A percentile compares a stretch with the other conserved stretches of the same genome.
These are phyloP conservation scores for Aplodontia rufa DNA, from an alignment of 2,113 vertebrate species.

Conservation along the genomic window DNA sequence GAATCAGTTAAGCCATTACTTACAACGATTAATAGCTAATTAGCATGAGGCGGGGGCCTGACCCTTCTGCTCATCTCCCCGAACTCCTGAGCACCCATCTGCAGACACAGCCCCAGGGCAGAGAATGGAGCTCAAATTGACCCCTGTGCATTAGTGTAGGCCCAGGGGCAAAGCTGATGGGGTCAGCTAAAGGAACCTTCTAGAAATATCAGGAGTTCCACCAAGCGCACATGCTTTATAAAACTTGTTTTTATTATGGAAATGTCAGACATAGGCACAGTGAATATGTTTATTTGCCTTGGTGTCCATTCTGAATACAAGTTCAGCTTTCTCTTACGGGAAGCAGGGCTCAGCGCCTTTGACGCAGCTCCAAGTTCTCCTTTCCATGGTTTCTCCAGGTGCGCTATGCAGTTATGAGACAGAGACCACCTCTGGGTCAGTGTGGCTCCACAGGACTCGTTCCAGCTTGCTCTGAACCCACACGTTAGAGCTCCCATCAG, in stretches of 20 bases:
- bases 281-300: background rate
- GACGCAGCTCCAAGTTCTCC: background rate
- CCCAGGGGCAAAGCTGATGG: background rate
- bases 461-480: background rate
- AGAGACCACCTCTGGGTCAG: background rate
- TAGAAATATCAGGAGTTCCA: background rate
- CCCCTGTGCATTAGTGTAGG: accelerated
- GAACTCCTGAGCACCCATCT: background rate
- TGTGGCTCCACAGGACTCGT: too few relatives aligned
- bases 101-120: background rate
- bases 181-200: background rate
- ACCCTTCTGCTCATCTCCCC: slow-evolving; percentile 71
- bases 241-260: background rate
- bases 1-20: slow-evolving; percentile 80
- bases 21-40: slow-evolving; percentile 81
- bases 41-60: slow-evolving; percentile 74
- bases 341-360: background rate
- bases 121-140: accelerated
- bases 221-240: background rate
- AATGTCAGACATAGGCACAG: background rate
- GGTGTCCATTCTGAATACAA: background rate
- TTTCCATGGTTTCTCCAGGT: background rate
- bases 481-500: background rate
- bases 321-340: background rate
- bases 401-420: too few relatives aligned